Evolutionary conservation across 2,797 vertebrate genomes (phyloP).

Genomic region (Zenarchopterus dispar): DNA sequence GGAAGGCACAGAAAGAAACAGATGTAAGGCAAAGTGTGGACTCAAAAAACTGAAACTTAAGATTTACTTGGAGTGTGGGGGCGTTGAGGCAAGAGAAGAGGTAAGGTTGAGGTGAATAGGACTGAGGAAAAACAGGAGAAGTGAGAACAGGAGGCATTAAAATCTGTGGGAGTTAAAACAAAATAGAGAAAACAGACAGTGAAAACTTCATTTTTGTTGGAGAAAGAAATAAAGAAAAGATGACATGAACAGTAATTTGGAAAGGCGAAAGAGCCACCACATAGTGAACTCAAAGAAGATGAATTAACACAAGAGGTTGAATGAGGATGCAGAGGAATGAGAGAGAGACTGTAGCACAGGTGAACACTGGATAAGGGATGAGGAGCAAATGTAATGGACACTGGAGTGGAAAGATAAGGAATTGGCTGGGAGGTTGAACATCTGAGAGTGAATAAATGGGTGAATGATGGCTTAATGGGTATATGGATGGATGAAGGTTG

Average conservation of each 20-base stretch:
- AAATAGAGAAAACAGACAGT: conserved; percentile 4
- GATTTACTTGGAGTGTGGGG: background rate
- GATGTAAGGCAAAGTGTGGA: background rate
- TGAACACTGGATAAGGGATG: conserved; percentile 42
- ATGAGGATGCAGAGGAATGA: conserved; percentile 20
- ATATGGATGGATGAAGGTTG: conserved; percentile 19
- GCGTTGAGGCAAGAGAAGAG: conserved; percentile 1
- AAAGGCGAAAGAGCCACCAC: conserved; percentile 5
- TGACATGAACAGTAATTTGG: conserved; percentile 12
- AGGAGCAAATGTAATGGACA: conserved; percentile 38
- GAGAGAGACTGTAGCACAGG: conserved; percentile 25
- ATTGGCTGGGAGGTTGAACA: conserved; percentile 24
- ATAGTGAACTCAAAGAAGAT: conserved; percentile 37
- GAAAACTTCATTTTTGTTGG: conserved; percentile 4
- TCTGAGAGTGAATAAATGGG: conserved; percentile 21
- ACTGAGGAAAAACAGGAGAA: conserved; percentile 1
- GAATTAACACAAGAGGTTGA: conserved; percentile 25
- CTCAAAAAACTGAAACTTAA: too few species aligned
- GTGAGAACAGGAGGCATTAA: background rate
- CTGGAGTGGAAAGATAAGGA: conserved; percentile 49
- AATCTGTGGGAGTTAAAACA: background rate
- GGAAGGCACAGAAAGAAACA: background rate
- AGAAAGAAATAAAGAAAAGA: background rate
- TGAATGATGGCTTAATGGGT: conserved; percentile 12
- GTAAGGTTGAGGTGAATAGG: background rate